These are phyloP conservation scores for Ditylenchus dipsaci DNA, from an alignment of 1,140 invertebrate species.

Conservation along the genomic window DNA sequence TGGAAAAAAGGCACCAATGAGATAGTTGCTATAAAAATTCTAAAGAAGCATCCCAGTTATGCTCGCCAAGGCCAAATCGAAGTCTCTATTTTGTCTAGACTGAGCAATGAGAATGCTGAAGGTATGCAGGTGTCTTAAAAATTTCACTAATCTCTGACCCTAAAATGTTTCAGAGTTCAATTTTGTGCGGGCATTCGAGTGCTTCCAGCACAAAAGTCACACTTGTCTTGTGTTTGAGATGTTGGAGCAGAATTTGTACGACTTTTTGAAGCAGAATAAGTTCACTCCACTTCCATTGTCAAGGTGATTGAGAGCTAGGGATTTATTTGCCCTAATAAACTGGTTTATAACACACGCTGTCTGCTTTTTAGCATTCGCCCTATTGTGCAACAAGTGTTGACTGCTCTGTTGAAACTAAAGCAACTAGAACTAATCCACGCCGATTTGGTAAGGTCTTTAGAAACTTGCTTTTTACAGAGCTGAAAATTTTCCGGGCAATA, in stretches of 20 bases:
- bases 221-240: conserved; percentile 99
- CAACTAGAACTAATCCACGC: conserved; percentile 98
- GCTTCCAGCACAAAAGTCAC: conserved; percentile 98
- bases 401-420: conserved; percentile 94
- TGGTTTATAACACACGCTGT: conserved; percentile 71
- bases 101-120: conserved; percentile 98
- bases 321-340: neutral
- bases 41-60: conserved; percentile 99
- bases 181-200: conserved; percentile 98
- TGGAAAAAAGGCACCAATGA: conserved; percentile 99
- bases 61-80: conserved; percentile 99
- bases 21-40: conserved; percentile 98
- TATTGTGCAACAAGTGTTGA: conserved; percentile 95
- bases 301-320: conserved; percentile 70
- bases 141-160: neutral
- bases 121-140: neutral
- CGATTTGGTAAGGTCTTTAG: conserved; percentile 66
- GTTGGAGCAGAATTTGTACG: conserved; percentile 99
- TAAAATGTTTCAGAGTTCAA: conserved; percentile 69
- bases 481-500: too few species aligned
- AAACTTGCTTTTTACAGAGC: too few species aligned
- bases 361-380: conserved; percentile 83
- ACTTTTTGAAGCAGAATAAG: conserved; percentile 99
- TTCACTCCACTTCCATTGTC: conserved; percentile 72
- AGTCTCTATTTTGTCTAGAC: conserved; percentile 88